phyloP scores from a whole-genome alignment of 2,113 vertebrate species.

The Colistium nudipinnis region DNA sequence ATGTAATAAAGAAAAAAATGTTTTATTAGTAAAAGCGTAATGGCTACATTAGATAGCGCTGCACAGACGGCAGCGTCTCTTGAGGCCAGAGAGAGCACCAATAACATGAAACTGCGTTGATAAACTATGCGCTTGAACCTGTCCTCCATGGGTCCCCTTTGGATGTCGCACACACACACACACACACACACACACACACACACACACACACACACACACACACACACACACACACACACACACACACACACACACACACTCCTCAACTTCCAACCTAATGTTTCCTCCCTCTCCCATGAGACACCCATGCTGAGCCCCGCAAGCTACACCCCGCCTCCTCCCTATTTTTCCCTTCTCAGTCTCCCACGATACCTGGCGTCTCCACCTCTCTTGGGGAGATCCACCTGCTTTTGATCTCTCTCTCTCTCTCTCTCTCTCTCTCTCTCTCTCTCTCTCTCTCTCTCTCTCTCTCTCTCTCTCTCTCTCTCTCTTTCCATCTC shows the following conservation, averaged over 20 bases:
- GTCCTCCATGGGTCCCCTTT: constrained; percentile 39
- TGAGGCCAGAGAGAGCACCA: constrained; percentile 25
- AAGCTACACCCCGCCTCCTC: constrained; percentile 13
- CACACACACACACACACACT: constrained; percentile 26
- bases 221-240: constrained; percentile 21
- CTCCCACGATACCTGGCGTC: constrained; percentile 68
- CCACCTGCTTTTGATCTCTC: constrained; percentile 73
- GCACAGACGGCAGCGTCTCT: constrained; percentile 11
- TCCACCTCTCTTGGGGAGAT: constrained; percentile 67
- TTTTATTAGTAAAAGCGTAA: constrained; percentile 43
- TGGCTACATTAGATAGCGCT: constrained; percentile 34
- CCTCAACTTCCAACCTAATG: constrained; percentile 47
- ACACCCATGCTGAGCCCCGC: constrained; percentile 23
- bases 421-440: constrained; percentile 15
- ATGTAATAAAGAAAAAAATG: constrained; percentile 52
- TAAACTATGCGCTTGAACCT: constrained; percentile 50
- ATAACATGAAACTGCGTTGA: constrained; percentile 42
- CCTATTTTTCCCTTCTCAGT: constrained; percentile 14
- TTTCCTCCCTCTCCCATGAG: constrained; percentile 52
- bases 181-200: constrained; percentile 6
- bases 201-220: constrained; percentile 20
- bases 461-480: constrained; percentile 68
- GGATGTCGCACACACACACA: constrained; percentile 9
- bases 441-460: constrained; percentile 46
- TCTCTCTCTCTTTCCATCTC: constrained; percentile 25